Evolutionary conservation across 2,888 invertebrate genomes (phyloP), one percentile per base, ranked within the genome.

Genomic region (Chloroclysta siterata): DNA sequence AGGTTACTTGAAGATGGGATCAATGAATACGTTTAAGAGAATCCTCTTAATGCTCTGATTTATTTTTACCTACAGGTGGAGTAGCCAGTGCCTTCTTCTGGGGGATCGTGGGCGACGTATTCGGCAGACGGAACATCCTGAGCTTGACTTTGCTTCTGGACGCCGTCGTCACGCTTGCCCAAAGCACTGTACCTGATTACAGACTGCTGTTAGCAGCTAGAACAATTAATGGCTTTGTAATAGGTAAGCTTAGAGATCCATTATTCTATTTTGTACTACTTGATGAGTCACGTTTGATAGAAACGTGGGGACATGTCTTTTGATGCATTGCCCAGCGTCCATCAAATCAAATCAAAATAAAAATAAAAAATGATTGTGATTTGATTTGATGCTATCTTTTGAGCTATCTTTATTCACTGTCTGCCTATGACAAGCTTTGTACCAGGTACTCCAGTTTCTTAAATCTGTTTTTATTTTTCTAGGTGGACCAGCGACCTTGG

Each of bases 71-170:
- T 22, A 4, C 75, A 95, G 95, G 95, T 72, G 95, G 95, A 8
- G 94, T 94, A 1, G 83, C 94, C 6, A 96, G 96, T 66, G 95
- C 96, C 0, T 95, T 96, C 81, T 88, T 97, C 72, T 96, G 96
- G 96, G 96, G 97, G 0, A 93, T 95, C 0, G 88, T 96, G 0
- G 95, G 96, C 0, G 97, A 97, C 78, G 94, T 94, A 15, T 87
- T 94, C 44, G 97, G 97, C 0, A 89, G 96, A 52, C 92, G 94
- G 53, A 93, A 93, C 56, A 90, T 94, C 17, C 87, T 96, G 22
- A 87, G 94, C 55, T 72, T 94, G 66, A 90, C 94, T 0, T 76
- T 95, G 6, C 73, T 94, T 0, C 65, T 90, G 11, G 94, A 95
- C 66, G 90, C 93, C 0, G 60, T 90, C 5, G 79, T 94, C 51